These are phyloP conservation scores for Hemibagrus guttatus DNA, from an alignment of 2,797 vertebrate genomes.

Conservation along the genomic window DNA sequence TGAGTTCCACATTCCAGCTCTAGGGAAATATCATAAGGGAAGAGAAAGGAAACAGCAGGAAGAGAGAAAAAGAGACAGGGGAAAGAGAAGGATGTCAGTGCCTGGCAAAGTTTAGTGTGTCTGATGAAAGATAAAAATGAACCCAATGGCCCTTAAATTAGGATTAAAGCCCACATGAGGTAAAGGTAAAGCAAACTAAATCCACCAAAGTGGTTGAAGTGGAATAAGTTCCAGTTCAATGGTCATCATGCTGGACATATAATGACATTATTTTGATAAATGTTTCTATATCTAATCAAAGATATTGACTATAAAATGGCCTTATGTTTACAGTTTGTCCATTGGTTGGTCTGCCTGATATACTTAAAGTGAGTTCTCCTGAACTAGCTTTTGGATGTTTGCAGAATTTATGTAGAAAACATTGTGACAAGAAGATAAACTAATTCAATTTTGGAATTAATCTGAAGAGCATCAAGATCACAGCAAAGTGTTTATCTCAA, in stretches of 20 bases:
- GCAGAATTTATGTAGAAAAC: too few species aligned
- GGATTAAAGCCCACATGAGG: conserved; percentile 1
- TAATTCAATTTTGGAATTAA: not conserved
- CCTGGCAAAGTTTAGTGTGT: conserved; percentile 28
- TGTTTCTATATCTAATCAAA: not conserved
- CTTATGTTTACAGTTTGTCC: not conserved
- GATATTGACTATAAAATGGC: not conserved
- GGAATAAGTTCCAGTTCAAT: not conserved
- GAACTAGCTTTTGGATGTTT: not conserved
- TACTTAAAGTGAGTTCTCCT: too few species aligned
- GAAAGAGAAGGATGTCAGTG: conserved; percentile 41
- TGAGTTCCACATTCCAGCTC: conserved; percentile 47
- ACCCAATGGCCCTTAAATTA: conserved; percentile 18
- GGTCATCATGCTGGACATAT: not conserved
- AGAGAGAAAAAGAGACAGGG: conserved; percentile 26
- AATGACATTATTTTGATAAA: not conserved
- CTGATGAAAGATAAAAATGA: conserved; percentile 26
- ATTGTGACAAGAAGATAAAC: not conserved
- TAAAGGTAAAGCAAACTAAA: not conserved
- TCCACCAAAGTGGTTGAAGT: not conserved
- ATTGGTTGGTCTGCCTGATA: too few species aligned
- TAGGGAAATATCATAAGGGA: conserved; percentile 46
- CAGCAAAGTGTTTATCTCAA: not conserved
- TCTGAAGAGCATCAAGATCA: not conserved
- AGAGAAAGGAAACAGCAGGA: conserved; percentile 30